A percentile compares a stretch with the other conserved stretches of the same genome.
Evolutionary conservation across 2,113 vertebrate species (phyloP).

Genomic region (Perognathus longimembris): DNA sequence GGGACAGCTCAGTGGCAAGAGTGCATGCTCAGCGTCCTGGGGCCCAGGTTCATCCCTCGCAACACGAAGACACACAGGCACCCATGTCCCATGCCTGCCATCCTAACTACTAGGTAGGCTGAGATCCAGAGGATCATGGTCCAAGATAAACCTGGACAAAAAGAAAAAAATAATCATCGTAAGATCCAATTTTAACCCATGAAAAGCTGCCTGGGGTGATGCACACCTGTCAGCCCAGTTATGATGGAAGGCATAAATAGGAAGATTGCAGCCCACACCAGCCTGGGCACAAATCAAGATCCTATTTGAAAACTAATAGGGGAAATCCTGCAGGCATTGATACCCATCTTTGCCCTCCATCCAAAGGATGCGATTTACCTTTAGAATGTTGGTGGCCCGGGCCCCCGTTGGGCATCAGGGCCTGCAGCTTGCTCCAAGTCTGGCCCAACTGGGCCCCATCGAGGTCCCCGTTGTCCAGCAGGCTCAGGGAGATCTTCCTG

Average conservation of each 20-base stretch:
- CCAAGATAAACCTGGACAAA: too few species aligned
- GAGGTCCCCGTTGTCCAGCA: slow-evolving; percentile 86
- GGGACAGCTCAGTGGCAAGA: not conserved
- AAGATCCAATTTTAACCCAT: too few species aligned
- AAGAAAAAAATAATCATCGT: too few species aligned
- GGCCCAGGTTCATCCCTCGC: not conserved
- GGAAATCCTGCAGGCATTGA: not conserved
- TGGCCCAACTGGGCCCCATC: slow-evolving; percentile 61
- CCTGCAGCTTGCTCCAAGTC: slow-evolving; percentile 50
- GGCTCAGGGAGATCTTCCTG: slow-evolving; percentile 86
- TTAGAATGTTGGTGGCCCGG: not conserved
- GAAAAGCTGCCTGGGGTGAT: too few species aligned
- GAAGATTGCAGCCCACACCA: too few species aligned
- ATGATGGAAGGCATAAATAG: too few species aligned
- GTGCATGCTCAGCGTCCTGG: not conserved
- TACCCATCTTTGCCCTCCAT: not conserved
- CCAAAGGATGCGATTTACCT: slow-evolving; percentile 71
- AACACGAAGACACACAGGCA: not conserved
- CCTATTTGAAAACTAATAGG: not conserved
- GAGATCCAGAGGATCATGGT: too few species aligned
- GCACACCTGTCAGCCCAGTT: too few species aligned
- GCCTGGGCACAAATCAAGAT: too few species aligned
- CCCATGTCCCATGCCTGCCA: too few species aligned
- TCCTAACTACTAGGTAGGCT: too few species aligned
- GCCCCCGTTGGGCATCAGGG: not conserved